Evolutionary conservation across 2,113 vertebrate genomes (phyloP).

Genomic region (Eira barbara): DNA sequence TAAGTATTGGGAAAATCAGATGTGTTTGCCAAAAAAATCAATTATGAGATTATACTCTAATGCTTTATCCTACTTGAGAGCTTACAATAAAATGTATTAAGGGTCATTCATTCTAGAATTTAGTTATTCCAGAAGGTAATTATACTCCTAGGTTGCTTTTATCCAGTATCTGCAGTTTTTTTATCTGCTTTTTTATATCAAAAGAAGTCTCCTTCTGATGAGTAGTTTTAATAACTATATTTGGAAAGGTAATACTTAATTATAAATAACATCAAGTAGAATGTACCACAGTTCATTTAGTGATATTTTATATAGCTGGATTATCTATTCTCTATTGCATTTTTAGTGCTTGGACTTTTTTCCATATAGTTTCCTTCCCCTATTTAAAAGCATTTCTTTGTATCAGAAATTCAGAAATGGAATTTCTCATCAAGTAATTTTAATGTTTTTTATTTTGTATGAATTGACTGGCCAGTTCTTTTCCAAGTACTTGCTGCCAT

Average conservation of each 20-base stretch:
- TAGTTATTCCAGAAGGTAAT: background rate
- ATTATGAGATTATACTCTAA: background rate
- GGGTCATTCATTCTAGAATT: background rate
- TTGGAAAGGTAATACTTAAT: background rate
- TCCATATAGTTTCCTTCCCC: background rate
- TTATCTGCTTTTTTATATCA: background rate
- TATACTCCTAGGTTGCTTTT: background rate
- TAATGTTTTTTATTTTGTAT: slow-evolving; percentile 14
- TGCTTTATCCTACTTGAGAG: background rate
- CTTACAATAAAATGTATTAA: background rate
- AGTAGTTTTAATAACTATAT: slow-evolving; percentile 8
- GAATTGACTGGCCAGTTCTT: background rate
- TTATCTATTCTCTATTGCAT: background rate
- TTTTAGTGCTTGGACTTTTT: background rate
- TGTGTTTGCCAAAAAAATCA: background rate
- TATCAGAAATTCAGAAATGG: background rate
- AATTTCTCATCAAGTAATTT: background rate
- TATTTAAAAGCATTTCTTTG: background rate
- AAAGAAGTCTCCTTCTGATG: slow-evolving; percentile 3
- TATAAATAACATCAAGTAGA: background rate
- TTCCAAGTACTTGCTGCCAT: background rate
- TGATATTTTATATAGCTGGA: background rate
- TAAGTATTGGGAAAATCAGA: background rate
- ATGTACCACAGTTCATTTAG: background rate
- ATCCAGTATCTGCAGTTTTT: background rate